These are phyloP conservation scores for Natrix natrix DNA, from an alignment of 2,797 vertebrate species.

Conservation along the genomic window DNA sequence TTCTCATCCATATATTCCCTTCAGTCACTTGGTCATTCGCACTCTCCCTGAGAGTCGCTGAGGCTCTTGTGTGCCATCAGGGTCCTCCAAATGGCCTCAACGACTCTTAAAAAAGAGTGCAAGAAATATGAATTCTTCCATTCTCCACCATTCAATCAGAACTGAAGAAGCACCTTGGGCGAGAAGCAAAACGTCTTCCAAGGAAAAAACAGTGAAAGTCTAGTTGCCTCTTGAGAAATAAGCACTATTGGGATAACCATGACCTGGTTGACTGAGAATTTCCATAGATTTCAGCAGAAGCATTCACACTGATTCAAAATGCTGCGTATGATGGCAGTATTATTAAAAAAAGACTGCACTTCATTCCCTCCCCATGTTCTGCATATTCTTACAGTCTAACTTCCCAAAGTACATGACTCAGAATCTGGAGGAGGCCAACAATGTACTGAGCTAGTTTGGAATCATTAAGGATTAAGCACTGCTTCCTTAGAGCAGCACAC, in stretches of 20 bases:
- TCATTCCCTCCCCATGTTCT: neutral
- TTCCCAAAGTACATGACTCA: neutral
- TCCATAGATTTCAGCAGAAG: neutral
- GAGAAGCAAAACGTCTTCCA: neutral
- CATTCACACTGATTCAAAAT: neutral
- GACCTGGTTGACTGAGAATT: neutral
- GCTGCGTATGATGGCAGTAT: neutral
- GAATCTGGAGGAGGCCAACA: neutral
- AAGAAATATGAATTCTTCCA: neutral
- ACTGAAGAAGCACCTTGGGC: neutral
- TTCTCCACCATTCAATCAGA: neutral
- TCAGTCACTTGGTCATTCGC: neutral
- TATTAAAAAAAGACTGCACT: neutral
- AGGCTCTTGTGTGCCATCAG: neutral
- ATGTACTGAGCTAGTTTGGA: neutral
- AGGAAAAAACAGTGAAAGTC: neutral
- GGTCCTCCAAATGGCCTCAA: neutral
- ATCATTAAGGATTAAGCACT: constrained; percentile 16
- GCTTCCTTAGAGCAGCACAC: neutral
- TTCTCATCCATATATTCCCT: neutral
- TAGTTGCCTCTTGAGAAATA: neutral
- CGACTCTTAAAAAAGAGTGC: neutral
- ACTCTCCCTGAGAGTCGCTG: neutral
- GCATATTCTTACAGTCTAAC: constrained; percentile 3
- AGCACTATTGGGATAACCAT: neutral